Conservation (phyloP, 2,888 invertebrate genomes). For the Sminthurides aquaticus region DNA sequence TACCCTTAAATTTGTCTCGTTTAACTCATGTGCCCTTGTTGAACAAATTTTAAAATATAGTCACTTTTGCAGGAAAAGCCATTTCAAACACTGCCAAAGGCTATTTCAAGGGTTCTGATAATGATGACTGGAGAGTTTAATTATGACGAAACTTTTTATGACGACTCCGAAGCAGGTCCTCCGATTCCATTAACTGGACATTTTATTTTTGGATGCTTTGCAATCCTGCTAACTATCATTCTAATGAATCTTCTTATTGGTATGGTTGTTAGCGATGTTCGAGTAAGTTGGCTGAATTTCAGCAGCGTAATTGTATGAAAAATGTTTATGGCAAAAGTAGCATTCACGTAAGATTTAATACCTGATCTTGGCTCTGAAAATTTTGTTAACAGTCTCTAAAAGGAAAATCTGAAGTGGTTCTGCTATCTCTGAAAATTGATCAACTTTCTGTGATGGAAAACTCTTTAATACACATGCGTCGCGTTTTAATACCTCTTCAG, state of each 20-base stretch:
- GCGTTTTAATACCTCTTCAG: conserved; percentile 7
- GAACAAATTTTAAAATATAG: neutral
- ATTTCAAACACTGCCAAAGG: conserved; percentile 17
- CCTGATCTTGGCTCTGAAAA: too few relatives aligned
- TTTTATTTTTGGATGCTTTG: conserved; percentile 16
- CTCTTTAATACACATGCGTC: conserved; percentile 11
- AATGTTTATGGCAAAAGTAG: neutral
- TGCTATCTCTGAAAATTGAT: conserved; percentile 16
- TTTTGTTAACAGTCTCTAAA: conserved; percentile 7
- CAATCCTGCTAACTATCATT: conserved; percentile 15
- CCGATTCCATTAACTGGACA: conserved; percentile 16
- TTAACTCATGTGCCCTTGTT: too few relatives aligned
- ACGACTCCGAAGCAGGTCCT: neutral
- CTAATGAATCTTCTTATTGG: conserved; percentile 20
- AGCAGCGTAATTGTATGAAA: neutral
- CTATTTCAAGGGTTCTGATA: conserved; percentile 17
- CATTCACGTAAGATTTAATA: neutral
- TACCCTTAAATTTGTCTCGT: too few relatives aligned
- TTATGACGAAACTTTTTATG: conserved; percentile 19
- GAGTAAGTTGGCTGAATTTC: neutral
- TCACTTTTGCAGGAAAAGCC: conserved; percentile 11
- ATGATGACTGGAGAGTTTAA: conserved; percentile 23
- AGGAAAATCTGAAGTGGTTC: conserved; percentile 18
- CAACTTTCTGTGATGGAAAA: conserved; percentile 21
- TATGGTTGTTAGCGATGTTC: conserved; percentile 19